phyloP scores from a whole-genome alignment of 2,888 invertebrate genomes.

The Eudasyphora cyanicolor region DNA sequence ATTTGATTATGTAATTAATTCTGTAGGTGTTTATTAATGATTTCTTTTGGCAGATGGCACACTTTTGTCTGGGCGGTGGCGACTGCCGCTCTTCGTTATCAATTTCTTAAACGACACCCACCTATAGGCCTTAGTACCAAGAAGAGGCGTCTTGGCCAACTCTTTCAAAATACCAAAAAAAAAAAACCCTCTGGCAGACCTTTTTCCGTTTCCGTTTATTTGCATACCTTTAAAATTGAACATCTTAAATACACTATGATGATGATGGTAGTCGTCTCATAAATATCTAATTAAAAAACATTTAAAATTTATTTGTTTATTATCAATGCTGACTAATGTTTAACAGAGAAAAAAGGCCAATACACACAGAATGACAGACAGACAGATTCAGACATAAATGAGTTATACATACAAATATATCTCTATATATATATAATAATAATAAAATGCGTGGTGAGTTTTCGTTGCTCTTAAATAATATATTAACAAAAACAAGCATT shows the following conservation, averaged over 20 bases:
- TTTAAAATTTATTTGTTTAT: constrained; percentile 28
- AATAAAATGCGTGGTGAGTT: constrained; percentile 59
- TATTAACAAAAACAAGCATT: constrained; percentile 53
- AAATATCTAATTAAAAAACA: constrained; percentile 15
- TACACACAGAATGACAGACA: not conserved
- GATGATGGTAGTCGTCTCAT: not conserved
- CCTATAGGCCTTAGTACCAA: not conserved
- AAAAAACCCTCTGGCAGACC: constrained; percentile 20
- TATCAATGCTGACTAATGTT: constrained; percentile 57
- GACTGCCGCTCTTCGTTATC: not conserved
- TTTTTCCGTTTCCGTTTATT: constrained; percentile 44
- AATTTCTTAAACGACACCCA: constrained; percentile 49
- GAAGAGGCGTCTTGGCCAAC: not conserved
- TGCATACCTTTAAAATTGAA: constrained; percentile 24
- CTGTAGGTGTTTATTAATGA: constrained; percentile 43
- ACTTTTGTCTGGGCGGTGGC: constrained; percentile 28
- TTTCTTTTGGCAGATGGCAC: constrained; percentile 60
- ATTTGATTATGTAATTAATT: not conserved
- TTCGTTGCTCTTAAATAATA: constrained; percentile 26
- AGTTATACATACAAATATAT: not conserved
- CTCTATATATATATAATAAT: not conserved
- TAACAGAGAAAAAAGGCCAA: too few species aligned
- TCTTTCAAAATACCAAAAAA: not conserved
- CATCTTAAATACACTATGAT: not conserved
- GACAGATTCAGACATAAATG: too few species aligned